Evolutionary conservation across 2,113 vertebrate species (phyloP).

Genomic region (Sceloporus tristichus): DNA sequence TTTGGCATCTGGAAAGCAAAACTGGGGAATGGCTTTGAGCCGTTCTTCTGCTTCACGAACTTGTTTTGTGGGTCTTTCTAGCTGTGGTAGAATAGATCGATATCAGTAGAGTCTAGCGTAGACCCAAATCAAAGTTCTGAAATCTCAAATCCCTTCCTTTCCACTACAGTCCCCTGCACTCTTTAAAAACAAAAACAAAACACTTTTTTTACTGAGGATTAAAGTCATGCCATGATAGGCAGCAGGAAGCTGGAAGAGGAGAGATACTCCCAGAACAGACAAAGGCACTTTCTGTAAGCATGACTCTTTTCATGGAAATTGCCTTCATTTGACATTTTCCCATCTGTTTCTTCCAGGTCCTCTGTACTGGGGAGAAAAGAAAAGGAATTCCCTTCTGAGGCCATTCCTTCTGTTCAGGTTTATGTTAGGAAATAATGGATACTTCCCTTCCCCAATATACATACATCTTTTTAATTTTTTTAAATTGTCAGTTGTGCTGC

Average conservation of each 20-base stretch:
- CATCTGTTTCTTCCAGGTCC: too few species aligned
- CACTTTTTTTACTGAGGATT: not conserved
- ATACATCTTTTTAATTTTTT: too few species aligned
- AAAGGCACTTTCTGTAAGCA: not conserved
- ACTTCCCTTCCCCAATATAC: too few species aligned
- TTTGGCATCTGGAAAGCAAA: conserved; percentile 99
- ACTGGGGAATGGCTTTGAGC: conserved; percentile 98
- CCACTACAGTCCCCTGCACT: too few species aligned
- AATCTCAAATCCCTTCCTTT: not conserved
- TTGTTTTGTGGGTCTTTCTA: conserved; percentile 97
- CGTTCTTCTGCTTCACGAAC: conserved; percentile 96
- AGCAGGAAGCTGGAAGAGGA: not conserved
- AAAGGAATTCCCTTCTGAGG: too few species aligned
- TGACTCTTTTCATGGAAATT: not conserved
- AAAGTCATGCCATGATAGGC: not conserved
- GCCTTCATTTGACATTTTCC: not conserved
- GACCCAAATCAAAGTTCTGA: not conserved
- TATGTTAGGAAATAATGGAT: too few species aligned
- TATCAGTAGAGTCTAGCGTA: not conserved
- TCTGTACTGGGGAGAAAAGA: too few species aligned
- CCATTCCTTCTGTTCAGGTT: too few species aligned
- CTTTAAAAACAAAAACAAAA: too few species aligned
- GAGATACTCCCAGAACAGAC: not conserved
- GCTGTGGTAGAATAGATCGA: conserved; percentile 73
- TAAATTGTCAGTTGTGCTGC: too few species aligned